These are phyloP conservation scores for Monomorium pharaonis DNA, from an alignment of 1,140 invertebrate genomes.

Conservation along the genomic window DNA sequence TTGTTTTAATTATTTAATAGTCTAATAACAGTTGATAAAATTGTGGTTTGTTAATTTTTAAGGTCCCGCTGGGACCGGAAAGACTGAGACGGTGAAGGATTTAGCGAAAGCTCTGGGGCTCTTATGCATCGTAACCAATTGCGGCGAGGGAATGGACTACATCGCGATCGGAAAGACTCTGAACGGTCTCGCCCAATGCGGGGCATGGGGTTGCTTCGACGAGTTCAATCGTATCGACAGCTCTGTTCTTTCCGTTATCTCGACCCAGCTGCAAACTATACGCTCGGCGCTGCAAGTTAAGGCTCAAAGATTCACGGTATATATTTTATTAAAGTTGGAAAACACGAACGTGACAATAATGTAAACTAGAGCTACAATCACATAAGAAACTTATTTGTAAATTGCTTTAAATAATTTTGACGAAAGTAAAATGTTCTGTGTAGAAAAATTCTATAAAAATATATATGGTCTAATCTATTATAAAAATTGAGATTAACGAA, in stretches of 20 bases:
- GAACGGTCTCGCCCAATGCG: constrained; percentile 90
- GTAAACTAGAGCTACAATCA: background rate
- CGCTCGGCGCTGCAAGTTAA: constrained; percentile 92
- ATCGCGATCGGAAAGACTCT: constrained; percentile 94
- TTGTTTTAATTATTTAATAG: background rate
- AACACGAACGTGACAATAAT: background rate
- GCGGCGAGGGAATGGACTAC: constrained; percentile 96
- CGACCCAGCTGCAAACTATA: constrained; percentile 95
- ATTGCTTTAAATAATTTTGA: background rate
- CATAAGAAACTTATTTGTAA: background rate
- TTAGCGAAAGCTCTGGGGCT: constrained; percentile 94
- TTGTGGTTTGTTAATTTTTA: background rate
- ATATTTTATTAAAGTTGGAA: constrained; percentile 56
- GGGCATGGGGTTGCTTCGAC: constrained; percentile 96
- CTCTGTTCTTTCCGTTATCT: constrained; percentile 96
- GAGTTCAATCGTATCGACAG: constrained; percentile 97
- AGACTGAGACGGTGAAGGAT: constrained; percentile 96
- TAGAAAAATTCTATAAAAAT: background rate
- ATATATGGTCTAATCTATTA: too few relatives aligned
- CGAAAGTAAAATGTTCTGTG: background rate
- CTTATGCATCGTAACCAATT: constrained; percentile 96
- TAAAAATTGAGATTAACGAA: too few relatives aligned
- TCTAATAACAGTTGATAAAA: background rate
- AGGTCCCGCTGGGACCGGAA: constrained; percentile 94
- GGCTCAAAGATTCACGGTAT: constrained; percentile 90